Evolutionary conservation across 2,113 vertebrate genomes (phyloP).

Genomic region (Prunella fulvescens): DNA sequence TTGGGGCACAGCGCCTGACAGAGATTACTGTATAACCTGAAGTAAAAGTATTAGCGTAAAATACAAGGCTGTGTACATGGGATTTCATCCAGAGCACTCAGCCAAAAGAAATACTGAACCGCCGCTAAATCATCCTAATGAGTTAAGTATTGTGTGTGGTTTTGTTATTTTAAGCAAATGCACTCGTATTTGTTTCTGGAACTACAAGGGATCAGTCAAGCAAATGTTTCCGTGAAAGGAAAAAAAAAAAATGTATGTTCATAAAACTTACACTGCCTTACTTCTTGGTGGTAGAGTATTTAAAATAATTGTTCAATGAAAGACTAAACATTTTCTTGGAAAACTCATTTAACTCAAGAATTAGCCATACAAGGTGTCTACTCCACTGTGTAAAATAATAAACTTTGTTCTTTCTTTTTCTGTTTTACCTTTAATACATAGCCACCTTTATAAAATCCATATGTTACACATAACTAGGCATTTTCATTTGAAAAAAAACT

Average conservation of each 20-base stretch:
- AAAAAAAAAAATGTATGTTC: neutral
- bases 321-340: conserved; percentile 37
- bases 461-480: neutral
- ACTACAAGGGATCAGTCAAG: conserved; percentile 1
- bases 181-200: conserved; percentile 34
- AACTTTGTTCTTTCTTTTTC: neutral
- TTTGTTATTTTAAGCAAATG: conserved; percentile 53
- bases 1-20: neutral
- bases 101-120: conserved; percentile 39
- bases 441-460: conserved; percentile 9
- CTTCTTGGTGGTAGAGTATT: conserved; percentile 18
- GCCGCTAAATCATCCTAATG: neutral
- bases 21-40: neutral
- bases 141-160: conserved; percentile 28
- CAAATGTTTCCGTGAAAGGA: conserved; percentile 1
- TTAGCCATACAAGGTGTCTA: neutral
- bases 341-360: conserved; percentile 3
- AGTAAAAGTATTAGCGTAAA: conserved; percentile 23
- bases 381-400: conserved; percentile 2
- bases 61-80: neutral
- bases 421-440: neutral
- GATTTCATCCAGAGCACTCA: conserved; percentile 17
- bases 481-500: neutral
- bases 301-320: conserved; percentile 46
- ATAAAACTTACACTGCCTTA: neutral